These are phyloP conservation scores for Patiria pectinifera DNA, from an alignment of 53 echinoderm and acorn worm species.

Conservation along the genomic window DNA sequence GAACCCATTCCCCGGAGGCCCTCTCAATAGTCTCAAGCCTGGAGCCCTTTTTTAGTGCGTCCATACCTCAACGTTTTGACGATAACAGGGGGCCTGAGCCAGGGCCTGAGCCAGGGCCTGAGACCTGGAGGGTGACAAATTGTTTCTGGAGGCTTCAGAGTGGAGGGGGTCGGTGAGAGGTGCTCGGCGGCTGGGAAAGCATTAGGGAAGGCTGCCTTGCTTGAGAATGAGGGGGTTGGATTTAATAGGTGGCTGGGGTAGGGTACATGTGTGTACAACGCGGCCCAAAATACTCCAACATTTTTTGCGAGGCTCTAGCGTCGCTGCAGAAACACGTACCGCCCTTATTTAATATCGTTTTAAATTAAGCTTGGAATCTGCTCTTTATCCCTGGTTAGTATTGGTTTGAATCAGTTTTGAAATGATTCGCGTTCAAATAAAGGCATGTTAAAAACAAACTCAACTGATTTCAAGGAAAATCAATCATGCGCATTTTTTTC, in stretches of 20 bases:
- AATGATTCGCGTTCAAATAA: no score
- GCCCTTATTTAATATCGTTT: no score
- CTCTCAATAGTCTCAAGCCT: neutral
- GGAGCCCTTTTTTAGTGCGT: neutral
- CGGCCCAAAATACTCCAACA: no score
- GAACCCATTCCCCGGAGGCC: conserved; percentile 14
- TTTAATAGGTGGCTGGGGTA: neutral
- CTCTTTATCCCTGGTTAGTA: no score
- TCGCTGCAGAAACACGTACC: no score
- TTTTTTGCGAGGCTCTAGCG: no score
- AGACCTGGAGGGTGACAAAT: neutral
- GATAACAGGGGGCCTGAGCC: neutral
- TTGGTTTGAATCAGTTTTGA: no score
- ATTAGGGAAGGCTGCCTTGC: neutral
- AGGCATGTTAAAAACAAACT: no score
- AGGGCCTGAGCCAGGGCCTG: no score
- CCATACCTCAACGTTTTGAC: neutral
- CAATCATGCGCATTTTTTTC: no score
- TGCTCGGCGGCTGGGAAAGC: neutral
- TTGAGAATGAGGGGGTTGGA: neutral
- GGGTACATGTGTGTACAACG: neutral
- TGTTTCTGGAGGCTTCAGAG: neutral
- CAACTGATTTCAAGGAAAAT: no score
- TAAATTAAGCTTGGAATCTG: no score
- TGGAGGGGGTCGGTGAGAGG: neutral